phyloP scores from a whole-genome alignment of 1,140 invertebrate species.

The Zaprionus capensis region DNA sequence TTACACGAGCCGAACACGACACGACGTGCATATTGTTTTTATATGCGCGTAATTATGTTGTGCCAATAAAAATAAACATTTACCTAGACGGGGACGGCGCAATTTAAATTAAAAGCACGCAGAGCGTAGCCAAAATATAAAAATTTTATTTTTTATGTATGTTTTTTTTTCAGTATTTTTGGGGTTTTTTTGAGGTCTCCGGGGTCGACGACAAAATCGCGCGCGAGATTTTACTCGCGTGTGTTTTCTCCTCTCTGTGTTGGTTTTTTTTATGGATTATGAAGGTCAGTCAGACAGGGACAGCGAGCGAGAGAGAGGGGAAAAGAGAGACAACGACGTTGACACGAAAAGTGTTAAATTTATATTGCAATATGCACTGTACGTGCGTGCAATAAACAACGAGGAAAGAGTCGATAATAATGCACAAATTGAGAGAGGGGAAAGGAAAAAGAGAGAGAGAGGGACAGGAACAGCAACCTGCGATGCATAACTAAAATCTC shows the following conservation, averaged over 20 bases:
- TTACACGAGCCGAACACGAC: constrained; percentile 44
- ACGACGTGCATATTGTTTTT: constrained; percentile 43
- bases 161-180: background rate
- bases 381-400: constrained; percentile 41
- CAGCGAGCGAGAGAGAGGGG: background rate
- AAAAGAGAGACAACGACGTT: background rate
- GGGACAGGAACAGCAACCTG: background rate
- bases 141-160: constrained; percentile 2
- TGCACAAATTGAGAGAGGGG: background rate
- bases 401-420: constrained; percentile 24
- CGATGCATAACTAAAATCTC: constrained; percentile 26
- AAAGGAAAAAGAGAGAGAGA: too few species aligned
- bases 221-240: constrained; percentile 39
- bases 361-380: constrained; percentile 35
- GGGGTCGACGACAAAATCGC: constrained; percentile 45
- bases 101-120: constrained; percentile 66
- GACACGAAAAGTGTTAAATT: constrained; percentile 36
- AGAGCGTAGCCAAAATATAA: constrained; percentile 46
- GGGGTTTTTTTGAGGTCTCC: constrained; percentile 25
- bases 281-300: constrained; percentile 43
- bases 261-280: constrained; percentile 24
- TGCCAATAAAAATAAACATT: constrained; percentile 71
- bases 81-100: constrained; percentile 42
- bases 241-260: constrained; percentile 30
- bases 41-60: constrained; percentile 55